Conservation (phyloP, 2,797 vertebrate species). For the Tolypeutes matacus region DNA sequence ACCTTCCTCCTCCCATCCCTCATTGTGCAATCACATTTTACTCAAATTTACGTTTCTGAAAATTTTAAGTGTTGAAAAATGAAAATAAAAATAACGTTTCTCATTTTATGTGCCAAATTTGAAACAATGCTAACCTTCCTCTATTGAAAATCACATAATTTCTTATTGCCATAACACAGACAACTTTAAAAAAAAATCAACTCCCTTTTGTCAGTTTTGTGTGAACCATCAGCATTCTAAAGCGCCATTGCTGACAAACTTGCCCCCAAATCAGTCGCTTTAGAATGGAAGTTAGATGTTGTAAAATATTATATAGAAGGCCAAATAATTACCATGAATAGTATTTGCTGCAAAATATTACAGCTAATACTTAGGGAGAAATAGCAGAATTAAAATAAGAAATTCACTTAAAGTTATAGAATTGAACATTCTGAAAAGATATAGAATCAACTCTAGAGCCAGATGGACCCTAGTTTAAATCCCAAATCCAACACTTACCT, state of each 20-base stretch:
- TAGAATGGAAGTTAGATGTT: not conserved
- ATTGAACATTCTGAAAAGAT: constrained; percentile 19
- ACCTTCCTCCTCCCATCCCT: not conserved
- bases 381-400: constrained; percentile 53
- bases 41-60: constrained; percentile 41
- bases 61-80: constrained; percentile 37
- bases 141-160: not conserved
- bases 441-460: not conserved
- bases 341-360: constrained; percentile 29
- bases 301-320: not conserved
- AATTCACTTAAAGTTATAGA: not conserved
- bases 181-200: constrained; percentile 27
- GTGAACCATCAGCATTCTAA: not conserved
- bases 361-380: not conserved
- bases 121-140: constrained; percentile 23
- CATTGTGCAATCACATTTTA: not conserved
- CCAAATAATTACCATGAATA: not conserved
- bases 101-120: constrained; percentile 1
- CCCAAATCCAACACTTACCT: not conserved
- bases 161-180: not conserved
- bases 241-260: not conserved
- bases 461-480: constrained; percentile 26
- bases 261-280: constrained; percentile 28
- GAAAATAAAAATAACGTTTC: not conserved
- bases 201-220: constrained; percentile 34